Evolutionary conservation across 2,888 invertebrate species (phyloP).

Genomic region (Agrotis exclamationis): DNA sequence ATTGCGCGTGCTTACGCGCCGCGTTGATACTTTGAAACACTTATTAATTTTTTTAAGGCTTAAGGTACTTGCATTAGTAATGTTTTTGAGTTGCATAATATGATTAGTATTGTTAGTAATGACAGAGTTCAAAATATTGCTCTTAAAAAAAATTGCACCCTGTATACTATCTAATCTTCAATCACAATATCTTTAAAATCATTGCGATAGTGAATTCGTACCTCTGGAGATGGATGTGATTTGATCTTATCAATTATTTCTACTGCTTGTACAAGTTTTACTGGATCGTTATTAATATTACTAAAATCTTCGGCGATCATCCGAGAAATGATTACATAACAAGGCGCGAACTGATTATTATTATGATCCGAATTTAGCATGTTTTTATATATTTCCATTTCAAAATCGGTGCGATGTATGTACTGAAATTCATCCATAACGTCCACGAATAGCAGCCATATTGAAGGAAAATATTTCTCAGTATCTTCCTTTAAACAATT

Average conservation of each 20-base stretch:
- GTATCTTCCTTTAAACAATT: constrained; percentile 61
- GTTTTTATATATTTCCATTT: neutral
- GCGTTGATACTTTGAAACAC: no score
- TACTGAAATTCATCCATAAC: no score
- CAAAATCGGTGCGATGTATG: constrained; percentile 26
- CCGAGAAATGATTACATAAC: constrained; percentile 46
- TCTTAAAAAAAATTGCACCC: no score
- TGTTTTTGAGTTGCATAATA: no score
- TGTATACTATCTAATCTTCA: neutral
- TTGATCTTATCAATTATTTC: constrained; percentile 37
- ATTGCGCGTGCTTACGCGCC: no score
- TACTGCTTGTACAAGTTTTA: neutral
- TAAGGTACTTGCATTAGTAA: no score
- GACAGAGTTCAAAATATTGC: no score
- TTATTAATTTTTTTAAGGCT: no score
- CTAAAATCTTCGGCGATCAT: constrained; percentile 7
- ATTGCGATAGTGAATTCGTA: constrained; percentile 62
- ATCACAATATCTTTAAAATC: constrained; percentile 8
- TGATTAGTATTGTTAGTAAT: no score
- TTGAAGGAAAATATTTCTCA: constrained; percentile 50
- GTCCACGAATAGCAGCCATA: constrained; percentile 49
- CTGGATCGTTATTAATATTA: neutral
- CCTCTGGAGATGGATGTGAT: constrained; percentile 57
- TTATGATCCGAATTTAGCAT: constrained; percentile 27
- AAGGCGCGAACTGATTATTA: constrained; percentile 40